Conservation (phyloP, 2,797 vertebrate genomes). For the Poecilia wingei region DNA sequence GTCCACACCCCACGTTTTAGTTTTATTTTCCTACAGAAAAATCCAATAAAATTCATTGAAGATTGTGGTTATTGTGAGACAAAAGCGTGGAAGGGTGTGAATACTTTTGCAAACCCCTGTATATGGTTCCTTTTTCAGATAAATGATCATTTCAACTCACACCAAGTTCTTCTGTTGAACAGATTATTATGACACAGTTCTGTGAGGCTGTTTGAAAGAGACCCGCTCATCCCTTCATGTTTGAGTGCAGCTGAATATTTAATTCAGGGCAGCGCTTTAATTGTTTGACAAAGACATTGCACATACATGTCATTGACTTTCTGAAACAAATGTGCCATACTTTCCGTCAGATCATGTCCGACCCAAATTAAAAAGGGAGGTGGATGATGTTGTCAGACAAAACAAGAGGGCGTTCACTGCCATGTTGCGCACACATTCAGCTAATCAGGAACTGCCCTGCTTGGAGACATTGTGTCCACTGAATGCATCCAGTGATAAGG, state of each 20-base stretch:
- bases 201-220: constrained; percentile 15
- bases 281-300: constrained; percentile 73
- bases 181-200: constrained; percentile 19
- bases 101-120: not conserved
- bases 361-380: constrained; percentile 49
- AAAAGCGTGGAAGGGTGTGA: not conserved
- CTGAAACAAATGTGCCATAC: constrained; percentile 51
- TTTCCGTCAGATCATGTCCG: constrained; percentile 30
- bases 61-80: not conserved
- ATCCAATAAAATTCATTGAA: not conserved
- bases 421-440: constrained; percentile 57
- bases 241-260: constrained; percentile 21
- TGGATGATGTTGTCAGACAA: constrained; percentile 51
- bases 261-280: constrained; percentile 45
- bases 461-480: constrained; percentile 50
- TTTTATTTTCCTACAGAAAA: not conserved
- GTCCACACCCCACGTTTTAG: not conserved
- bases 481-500: constrained; percentile 61
- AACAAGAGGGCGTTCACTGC: constrained; percentile 71
- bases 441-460: constrained; percentile 69
- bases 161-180: constrained; percentile 3
- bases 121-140: not conserved
- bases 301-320: constrained; percentile 56
- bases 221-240: not conserved
- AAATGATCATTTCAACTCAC: not conserved